Evolutionary conservation across 2,113 vertebrate genomes (phyloP).

Genomic region (Pheucticus melanocephalus): DNA sequence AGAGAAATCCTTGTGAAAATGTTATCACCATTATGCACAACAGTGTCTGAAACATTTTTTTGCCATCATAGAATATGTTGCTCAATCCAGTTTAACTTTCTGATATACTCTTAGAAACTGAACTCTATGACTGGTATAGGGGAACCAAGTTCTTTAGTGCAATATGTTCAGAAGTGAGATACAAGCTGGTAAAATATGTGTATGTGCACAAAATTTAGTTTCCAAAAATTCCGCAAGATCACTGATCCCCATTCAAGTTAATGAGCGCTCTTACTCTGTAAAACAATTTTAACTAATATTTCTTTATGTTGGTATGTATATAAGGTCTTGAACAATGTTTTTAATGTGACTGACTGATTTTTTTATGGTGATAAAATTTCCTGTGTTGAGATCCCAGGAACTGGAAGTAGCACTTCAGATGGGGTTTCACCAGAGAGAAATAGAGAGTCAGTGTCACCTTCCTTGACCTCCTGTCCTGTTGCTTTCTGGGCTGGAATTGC

Average conservation of each 20-base stretch:
- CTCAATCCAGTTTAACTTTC: not conserved
- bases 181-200: not conserved
- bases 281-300: not conserved
- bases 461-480: not conserved
- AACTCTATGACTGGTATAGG: not conserved
- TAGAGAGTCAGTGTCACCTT: not conserved
- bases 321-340: not conserved
- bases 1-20: not conserved
- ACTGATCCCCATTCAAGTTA: not conserved
- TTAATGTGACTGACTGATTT: not conserved
- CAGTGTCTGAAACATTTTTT: not conserved
- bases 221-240: not conserved
- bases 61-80: not conserved
- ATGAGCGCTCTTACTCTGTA: not conserved
- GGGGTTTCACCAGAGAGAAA: not conserved
- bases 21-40: not conserved
- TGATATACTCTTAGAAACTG: not conserved
- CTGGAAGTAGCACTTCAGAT: not conserved
- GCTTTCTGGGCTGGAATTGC: not conserved
- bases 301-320: not conserved
- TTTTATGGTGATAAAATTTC: not conserved
- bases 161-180: not conserved
- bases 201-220: not conserved
- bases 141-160: not conserved
- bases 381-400: not conserved